Evolutionary conservation across 2,888 invertebrate species (phyloP), one percentile per base, ranked within the genome.

Genomic region (Hydrotaea cyrtoneurina): DNA sequence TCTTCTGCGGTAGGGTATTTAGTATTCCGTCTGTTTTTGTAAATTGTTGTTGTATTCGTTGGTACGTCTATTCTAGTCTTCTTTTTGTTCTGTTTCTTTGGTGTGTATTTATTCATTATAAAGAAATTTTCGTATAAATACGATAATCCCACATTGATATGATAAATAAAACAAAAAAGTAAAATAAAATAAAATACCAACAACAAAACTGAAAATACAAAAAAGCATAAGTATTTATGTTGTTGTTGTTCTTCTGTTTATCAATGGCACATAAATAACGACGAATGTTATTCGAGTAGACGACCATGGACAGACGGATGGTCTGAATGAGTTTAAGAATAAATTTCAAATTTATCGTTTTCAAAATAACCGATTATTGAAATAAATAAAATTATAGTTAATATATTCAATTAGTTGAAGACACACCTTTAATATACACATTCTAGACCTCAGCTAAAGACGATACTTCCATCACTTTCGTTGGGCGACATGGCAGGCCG

Each of bases 121-220:
- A 83, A 78, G 71, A 78, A 82, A 82, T 82, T 69, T 80, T 83
- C 71, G 82, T 76, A 84, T 80, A 86, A 86, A 86, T 78, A 74
- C 85, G 81, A 81, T 86, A 86, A 85, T 78, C 75, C 74, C 69
- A 77, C 80, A 85, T 83, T 83, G 86, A 85, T 86, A 83, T 66
- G 82, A 62, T 55, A 78, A 69, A 77, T 17, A 53, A 55, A n/a
- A n/a, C n/a, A n/a, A n/a, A n/a, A 73, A 26, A 43, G n/a, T n/a
- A 43, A 50, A 17, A 36, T 43, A 64, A 15, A 4, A 76, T 2
- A 7, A 5, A 36, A 53, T 0, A 21, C 10, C 10, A 46, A 66
- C 31, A 36, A 66, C 7, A 15, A 66, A 7, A 69, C 46, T 55
- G n/a, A 59, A 62, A 15, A 8, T 15, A 11, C 23, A 4, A 31